Evolutionary conservation across 2,113 vertebrate genomes (phyloP), one percentile per base, ranked within the genome.

Genomic region (Grammomys surdaster): DNA sequence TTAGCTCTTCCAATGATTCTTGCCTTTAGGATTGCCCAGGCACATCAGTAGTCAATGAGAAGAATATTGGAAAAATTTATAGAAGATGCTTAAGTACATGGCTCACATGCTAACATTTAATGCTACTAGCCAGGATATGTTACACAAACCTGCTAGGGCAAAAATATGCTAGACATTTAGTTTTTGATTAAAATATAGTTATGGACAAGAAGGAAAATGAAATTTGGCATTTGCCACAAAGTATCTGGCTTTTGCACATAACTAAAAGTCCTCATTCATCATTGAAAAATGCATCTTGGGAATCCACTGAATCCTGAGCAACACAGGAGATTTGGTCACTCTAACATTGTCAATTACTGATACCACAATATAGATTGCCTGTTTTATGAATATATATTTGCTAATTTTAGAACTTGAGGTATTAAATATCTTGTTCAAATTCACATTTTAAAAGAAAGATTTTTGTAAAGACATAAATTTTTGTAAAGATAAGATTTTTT

Each of bases 161-260:
- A 14, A 10, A 5, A 51, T 20, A 31, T 92, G 11, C 6, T 65
- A 51, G 46, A 80, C 58, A 77, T 73, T 7, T 63, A 9, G 16
- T 73, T 94, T 93, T 31, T 89, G 20, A 14, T 31, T 89, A 85
- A 94, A 91, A 10, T 91, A 70, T 36, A 46, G 31, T 65, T 56
- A 77, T 28, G 8, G 46, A 22, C 11, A 76, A 87, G 20, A 28
- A 80, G 5, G 3, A 17, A n/a, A 89, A 86, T 75, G 60, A n/a
- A 81, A 58, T n/a, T 81, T 69, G 3, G 1, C 76, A 16, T 63
- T 89, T 46, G 51, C 0, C 81, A 17, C 3, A 36, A 9, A 73
- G 8, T 31, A 60, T 67, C 20, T 11, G 72, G 0, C 2, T 77
- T 69, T 2, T n/a, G 54, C 3, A 1, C 86, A 19, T 77, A 24